Percentiles rank a stretch among this genome's conserved stretches.
These are phyloP conservation scores for Odontocerum albicorne DNA, from an alignment of 2,888 invertebrate species.

Conservation along the genomic window DNA sequence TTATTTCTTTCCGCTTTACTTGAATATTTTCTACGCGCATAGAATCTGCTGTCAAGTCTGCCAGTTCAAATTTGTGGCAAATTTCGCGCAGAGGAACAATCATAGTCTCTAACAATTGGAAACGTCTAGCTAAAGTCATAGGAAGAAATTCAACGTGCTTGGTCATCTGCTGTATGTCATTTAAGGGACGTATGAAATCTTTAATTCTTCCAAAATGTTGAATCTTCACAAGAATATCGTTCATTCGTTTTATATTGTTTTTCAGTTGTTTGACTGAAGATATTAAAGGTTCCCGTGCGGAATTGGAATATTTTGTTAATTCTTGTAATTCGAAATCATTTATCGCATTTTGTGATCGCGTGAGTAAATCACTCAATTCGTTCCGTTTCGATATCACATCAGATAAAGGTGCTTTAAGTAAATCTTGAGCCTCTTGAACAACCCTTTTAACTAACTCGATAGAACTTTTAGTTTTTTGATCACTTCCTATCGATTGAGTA, in stretches of 20 bases:
- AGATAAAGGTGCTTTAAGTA: conserved; percentile 25
- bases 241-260: conserved; percentile 21
- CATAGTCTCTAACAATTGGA: conserved; percentile 22
- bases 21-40: neutral
- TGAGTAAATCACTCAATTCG: conserved; percentile 17
- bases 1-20: conserved; percentile 44
- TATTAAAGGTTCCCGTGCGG: conserved; percentile 22
- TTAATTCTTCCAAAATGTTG: conserved; percentile 24
- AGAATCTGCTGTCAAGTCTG: conserved; percentile 22
- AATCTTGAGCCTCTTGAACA: conserved; percentile 25
- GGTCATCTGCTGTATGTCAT: conserved; percentile 28
- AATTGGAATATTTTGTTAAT: conserved; percentile 14
- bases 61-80: conserved; percentile 32
- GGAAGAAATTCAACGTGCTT: conserved; percentile 23
- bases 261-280: conserved; percentile 22
- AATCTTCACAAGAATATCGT: conserved; percentile 28
- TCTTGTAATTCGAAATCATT: conserved; percentile 20
- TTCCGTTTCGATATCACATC: conserved; percentile 21
- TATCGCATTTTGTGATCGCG: conserved; percentile 17
- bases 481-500: neutral
- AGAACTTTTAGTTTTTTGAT: conserved; percentile 12
- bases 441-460: conserved; percentile 25
- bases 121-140: conserved; percentile 8
- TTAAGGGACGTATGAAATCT: conserved; percentile 27
- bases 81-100: conserved; percentile 32